Evolutionary conservation across 1,140 invertebrate genomes (phyloP).

Genomic region (Drosophila arawakana): DNA sequence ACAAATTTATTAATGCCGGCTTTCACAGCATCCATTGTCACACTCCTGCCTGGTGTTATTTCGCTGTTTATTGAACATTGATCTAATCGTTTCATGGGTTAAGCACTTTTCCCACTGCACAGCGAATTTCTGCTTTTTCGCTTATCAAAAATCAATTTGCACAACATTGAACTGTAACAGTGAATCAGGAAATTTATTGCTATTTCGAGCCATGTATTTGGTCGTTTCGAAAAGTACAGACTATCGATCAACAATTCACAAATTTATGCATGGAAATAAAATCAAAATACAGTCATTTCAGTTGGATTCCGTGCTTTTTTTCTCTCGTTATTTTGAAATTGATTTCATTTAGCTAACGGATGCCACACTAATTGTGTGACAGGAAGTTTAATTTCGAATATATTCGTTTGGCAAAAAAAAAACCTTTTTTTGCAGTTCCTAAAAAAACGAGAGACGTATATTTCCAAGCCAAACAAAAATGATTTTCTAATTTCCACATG

Average conservation of each 20-base stretch:
- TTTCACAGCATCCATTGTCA: slow-evolving; percentile 26
- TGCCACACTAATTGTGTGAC: slow-evolving; percentile 47
- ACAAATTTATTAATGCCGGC: slow-evolving; percentile 4
- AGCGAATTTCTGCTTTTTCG: slow-evolving; percentile 16
- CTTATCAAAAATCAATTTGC: slow-evolving; percentile 74
- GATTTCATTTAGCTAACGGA: slow-evolving; percentile 44
- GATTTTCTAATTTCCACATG: slow-evolving; percentile 80
- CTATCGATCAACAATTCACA: slow-evolving; percentile 33
- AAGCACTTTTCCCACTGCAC: background rate
- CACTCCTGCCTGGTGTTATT: slow-evolving; percentile 47
- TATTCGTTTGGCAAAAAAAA: slow-evolving; percentile 17
- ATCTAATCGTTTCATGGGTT: slow-evolving; percentile 41
- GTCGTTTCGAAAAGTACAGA: slow-evolving; percentile 11
- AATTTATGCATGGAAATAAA: slow-evolving; percentile 75
- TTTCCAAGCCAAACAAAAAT: slow-evolving; percentile 61
- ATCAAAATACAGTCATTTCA: slow-evolving; percentile 44
- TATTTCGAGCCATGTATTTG: slow-evolving; percentile 25
- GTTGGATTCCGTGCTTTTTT: slow-evolving; percentile 26
- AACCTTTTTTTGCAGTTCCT: slow-evolving; percentile 10
- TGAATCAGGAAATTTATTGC: slow-evolving; percentile 35
- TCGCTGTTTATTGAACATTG: slow-evolving; percentile 59
- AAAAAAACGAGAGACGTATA: slow-evolving; percentile 20
- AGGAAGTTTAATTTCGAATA: slow-evolving; percentile 76
- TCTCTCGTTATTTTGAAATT: slow-evolving; percentile 36
- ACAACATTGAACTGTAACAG: slow-evolving; percentile 43